Base-by-base conservation (phyloP, 2,888 invertebrate genomes). In the Drosophila anomalata region DNA sequence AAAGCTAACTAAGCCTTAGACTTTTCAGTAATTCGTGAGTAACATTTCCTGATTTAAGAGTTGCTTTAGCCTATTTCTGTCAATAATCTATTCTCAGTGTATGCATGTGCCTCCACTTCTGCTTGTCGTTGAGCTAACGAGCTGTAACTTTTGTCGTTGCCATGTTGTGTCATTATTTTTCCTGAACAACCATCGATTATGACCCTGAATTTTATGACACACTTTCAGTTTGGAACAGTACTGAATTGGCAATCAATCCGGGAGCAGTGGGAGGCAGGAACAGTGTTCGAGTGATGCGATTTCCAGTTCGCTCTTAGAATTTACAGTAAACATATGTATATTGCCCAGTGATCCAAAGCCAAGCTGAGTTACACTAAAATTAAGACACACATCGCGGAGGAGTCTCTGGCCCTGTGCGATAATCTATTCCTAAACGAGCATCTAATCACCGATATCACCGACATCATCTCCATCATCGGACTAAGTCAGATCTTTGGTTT, bases 301-400 rank as follows among this genome's bases (percentile, higher is more conserved):
- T 67, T 39, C n/a, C 56, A 20, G 31, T 14, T 65, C 63, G 44
- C 22, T 54, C 53, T 39, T 65, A 63, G 69, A 71, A 39, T 68
- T 70, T 61, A 60, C 36, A 29, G 17, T 22, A 42, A 44, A 51
- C 24, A 70, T 33, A 24, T 42, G 39, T 26, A 56, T 62, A 65
- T 65, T 53, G 74, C 69, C 67, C 85, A 87, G 87, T 83, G 82
- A 82, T 70, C 52, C 52, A 78, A 82, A 83, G 82, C 82, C 71
- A 83, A 83, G 82, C 82, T 83, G 70, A 81, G 76, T 62, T 78
- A 76, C 20, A 50, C 54, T 51, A 80, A 82, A 60, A 52, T 72
- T 71, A 44, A 63, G 62, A 56, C 14, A 48, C 33, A 31, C 31
- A 48, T 9, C 24, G 31, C 57, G 36, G 24, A 41, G n/a, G 29